Percentiles rank a stretch among this genome's conserved stretches.
Conservation (phyloP, 2,113 vertebrate genomes). For the Eurystomus gularis region DNA sequence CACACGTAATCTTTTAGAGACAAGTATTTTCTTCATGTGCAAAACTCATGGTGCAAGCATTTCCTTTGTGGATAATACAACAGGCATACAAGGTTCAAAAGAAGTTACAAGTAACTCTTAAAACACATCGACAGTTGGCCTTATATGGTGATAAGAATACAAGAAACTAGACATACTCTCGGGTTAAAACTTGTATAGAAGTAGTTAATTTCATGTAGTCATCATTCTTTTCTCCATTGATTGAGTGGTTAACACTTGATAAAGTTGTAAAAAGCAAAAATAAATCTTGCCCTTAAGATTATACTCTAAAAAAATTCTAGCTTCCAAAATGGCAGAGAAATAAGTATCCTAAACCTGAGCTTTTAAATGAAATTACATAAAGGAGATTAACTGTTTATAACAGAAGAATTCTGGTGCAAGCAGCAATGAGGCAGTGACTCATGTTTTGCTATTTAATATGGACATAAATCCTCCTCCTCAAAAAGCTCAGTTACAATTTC, state of each 20-base stretch:
- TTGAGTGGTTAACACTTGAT: background rate
- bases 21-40: background rate
- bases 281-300: background rate
- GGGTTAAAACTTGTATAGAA: background rate
- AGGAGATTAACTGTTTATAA: slow-evolving; percentile 45
- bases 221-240: background rate
- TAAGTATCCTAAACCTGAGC: background rate
- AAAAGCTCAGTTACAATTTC: slow-evolving; percentile 50
- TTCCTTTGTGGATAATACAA: background rate
- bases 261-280: background rate
- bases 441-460: slow-evolving; percentile 61
- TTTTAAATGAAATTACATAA: slow-evolving; percentile 19
- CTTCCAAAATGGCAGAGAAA: background rate
- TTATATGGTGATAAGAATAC: background rate
- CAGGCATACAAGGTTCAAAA: background rate
- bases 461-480: slow-evolving; percentile 61
- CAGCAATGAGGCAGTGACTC: slow-evolving; percentile 50
- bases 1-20: background rate
- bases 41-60: background rate
- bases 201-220: background rate
- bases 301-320: background rate
- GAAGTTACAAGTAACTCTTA: background rate
- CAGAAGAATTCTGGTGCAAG: slow-evolving; percentile 20
- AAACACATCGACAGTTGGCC: background rate
- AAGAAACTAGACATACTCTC: background rate